Evolutionary conservation across 1,140 invertebrate species (phyloP), one percentile per base, ranked within the genome.

Genomic region (Leguminivora glycinivorella): DNA sequence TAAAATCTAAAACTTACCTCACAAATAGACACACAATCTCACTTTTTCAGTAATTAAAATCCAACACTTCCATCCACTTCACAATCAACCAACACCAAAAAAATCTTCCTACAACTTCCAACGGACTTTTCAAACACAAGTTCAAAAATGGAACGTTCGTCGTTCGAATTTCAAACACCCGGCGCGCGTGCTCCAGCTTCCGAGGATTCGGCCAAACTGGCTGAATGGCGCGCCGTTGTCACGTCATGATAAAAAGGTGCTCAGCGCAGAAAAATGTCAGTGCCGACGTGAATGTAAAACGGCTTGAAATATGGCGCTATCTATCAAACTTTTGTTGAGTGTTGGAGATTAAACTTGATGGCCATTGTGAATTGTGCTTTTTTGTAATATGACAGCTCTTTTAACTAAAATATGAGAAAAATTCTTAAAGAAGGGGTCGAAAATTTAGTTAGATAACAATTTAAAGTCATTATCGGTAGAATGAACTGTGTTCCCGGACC

Each of bases 291-390:
- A 52, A 52, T 52, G 19, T 22, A 52, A 22, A 52, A 52, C 22
- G 19, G 22, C 19, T 52, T 52, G 47, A 22, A 22, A 52, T 52
- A 52, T 22, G 47, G 17, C 19, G 31, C 40, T 52, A 52, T 52
- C 19, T 52, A 52, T 52, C 47, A 52, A 52, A 52, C 47, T 52
- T 52, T 52, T 52, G 47, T 22, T 52, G 47, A 22, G 19, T n/a
- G 19, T 52, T 5, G 19, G 19, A 22, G 19, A 22, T 52, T 43
- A 43, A 4, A n/a, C 14, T 47, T 47, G n/a, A 22, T 52, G 47
- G 10, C 19, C 17, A 19, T 22, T 5, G 17, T 17, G n/a, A 52
- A n/a, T n/a, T 43, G n/a, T n/a, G 6, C 34, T 4, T 10, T 43
- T 43, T 43, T 14, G 17, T 43, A 43, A 29, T 3, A 29, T 29